Percentiles rank a stretch among this genome's conserved stretches.
Conservation (phyloP, 2,888 invertebrate species). For the Cerceris ruficornis region DNA sequence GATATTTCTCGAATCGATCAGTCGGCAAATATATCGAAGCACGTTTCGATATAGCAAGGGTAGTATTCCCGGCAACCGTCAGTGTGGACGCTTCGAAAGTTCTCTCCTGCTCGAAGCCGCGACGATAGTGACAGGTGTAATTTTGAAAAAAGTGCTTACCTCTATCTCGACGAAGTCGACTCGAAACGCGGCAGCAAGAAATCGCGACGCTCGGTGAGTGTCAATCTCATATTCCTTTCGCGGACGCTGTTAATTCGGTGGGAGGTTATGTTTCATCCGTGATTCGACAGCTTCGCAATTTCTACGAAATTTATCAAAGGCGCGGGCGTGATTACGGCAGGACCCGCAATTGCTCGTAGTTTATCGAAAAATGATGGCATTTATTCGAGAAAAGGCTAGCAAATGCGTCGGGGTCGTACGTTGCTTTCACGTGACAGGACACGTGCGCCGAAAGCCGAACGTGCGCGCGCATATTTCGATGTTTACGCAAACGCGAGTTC, state of each 20-base stretch:
- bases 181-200: neutral
- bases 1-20: too few relatives aligned
- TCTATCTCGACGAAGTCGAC: neutral
- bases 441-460: slow-evolving; percentile 3
- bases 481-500: neutral
- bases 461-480: neutral
- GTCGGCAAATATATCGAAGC: too few relatives aligned
- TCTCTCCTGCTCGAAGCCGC: too few relatives aligned
- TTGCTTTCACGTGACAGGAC: neutral
- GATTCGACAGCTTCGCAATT: neutral
- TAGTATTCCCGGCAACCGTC: too few relatives aligned
- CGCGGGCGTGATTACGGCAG: too few relatives aligned
- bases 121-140: too few relatives aligned
- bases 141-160: too few relatives aligned
- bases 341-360: neutral
- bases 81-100: too few relatives aligned
- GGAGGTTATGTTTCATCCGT: neutral
- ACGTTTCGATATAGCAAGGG: too few relatives aligned
- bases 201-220: neutral
- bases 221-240: neutral
- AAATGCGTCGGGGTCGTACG: neutral
- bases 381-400: neutral
- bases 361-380: neutral
- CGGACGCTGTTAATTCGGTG: neutral
- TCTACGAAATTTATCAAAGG: neutral